Base-by-base conservation (phyloP, 2,113 vertebrate genomes). In the Eleginops maclovinus region DNA sequence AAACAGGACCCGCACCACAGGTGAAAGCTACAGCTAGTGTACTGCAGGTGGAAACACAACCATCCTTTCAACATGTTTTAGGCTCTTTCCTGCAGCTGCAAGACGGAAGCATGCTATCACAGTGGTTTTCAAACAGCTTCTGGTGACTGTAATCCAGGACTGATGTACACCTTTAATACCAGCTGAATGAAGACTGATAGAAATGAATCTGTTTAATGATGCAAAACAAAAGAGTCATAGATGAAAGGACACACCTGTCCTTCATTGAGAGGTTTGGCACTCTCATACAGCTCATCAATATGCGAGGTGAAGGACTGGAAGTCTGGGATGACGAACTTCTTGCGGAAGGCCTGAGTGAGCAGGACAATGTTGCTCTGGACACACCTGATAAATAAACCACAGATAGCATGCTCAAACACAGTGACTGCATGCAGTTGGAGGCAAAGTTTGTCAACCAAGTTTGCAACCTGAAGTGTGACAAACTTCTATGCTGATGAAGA, bases 301-400 rank as follows among this genome's bases (percentile, higher is more conserved):
- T 98, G 96, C 62, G 97, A 96, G 66, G 97, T 91, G 94, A 99
- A 99, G 0, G 97, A 93, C 95, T 96, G 95, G 89, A 98, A 99
- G 93, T 99, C 98, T 79, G 98, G 98, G 94, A 99, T 98, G 87
- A 98, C 97, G 92, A 99, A 99, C 93, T 99, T 99, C 92, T 98
- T 96, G 82, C 98, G 95, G 93, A 99, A 99, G 73, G 98, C 98
- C 94, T 99, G 98, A 78, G 98, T 99, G 84, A 99, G 96, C 87
- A 99, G 95, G 81, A 99, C 97, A 86, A 99, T 99, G 94, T 99
- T 99, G 94, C 97, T 99, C 86, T 98, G 98, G 91, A 99, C 98
- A 93, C 98, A 99, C 93, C 98, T 99, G 95, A 70, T 82, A 79
- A 67, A 88, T 65, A 85, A 86, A 89, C 77, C 78, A 91, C 81